A percentile compares a stretch with the other conserved stretches of the same genome.
phyloP scores from a whole-genome alignment of 2,113 vertebrate genomes.

The Natator depressus region DNA sequence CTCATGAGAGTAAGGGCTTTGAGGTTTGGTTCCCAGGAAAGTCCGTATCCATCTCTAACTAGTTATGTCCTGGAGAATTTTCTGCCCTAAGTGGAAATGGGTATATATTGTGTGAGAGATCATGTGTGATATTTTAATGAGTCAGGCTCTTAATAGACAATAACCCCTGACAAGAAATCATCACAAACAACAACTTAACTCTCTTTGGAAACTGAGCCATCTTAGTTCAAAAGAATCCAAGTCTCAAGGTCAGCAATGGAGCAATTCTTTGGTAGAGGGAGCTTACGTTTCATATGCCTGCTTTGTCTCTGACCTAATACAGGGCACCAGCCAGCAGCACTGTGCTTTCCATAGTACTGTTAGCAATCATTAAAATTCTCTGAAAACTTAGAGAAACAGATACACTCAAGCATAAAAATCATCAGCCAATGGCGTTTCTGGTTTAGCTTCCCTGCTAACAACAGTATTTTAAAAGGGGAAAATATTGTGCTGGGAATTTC shows the following conservation, averaged over 20 bases:
- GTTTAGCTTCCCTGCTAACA: conserved; percentile 41
- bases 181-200: conserved; percentile 30
- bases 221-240: conserved; percentile 29
- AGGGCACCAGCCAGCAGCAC: not conserved
- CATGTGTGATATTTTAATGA: not conserved
- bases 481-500: not conserved
- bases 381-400: conserved; percentile 30
- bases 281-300: conserved; percentile 36
- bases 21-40: fast-evolving
- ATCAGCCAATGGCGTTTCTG: not conserved
- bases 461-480: not conserved
- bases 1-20: not conserved
- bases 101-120: not conserved
- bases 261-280: conserved; percentile 14
- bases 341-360: not conserved
- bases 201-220: conserved; percentile 20
- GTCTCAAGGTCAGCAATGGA: conserved; percentile 19
- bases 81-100: fast-evolving
- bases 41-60: not conserved
- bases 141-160: not conserved
- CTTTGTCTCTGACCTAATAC: conserved; percentile 15
- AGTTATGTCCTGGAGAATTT: not conserved
- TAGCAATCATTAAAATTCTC: conserved; percentile 1
- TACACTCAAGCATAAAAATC: not conserved
- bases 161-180: not conserved